These are phyloP conservation scores for Rutpela maculata DNA, from an alignment of 2,888 invertebrate species.

Conservation along the genomic window DNA sequence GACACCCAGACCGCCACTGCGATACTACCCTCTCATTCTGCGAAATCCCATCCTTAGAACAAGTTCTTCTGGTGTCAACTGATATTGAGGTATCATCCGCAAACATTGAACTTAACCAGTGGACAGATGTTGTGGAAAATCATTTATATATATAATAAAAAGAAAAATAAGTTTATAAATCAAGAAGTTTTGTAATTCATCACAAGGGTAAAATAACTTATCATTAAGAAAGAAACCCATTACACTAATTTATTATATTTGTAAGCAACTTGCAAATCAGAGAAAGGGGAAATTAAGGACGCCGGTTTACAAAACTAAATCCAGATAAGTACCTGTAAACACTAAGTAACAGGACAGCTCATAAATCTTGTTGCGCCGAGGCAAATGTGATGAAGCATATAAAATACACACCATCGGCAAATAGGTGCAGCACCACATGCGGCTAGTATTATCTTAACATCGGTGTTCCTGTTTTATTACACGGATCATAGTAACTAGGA, in stretches of 20 bases:
- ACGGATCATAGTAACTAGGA: background rate
- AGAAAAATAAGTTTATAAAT: too few species aligned
- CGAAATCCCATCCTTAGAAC: too few species aligned
- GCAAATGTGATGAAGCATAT: background rate
- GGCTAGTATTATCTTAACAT: background rate
- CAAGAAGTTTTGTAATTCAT: too few species aligned
- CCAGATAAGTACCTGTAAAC: slow-evolving; percentile 3
- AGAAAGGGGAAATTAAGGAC: slow-evolving; percentile 29
- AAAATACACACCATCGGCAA: background rate
- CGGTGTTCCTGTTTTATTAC: background rate
- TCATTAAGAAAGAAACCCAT: too few species aligned
- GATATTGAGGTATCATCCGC: too few species aligned
- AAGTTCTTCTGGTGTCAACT: too few species aligned
- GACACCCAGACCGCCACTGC: too few species aligned
- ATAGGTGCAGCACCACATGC: background rate
- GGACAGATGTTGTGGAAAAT: too few species aligned
- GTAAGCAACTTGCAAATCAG: background rate
- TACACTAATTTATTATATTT: slow-evolving; percentile 1
- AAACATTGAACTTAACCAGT: too few species aligned
- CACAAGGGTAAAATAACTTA: too few species aligned
- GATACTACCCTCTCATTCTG: too few species aligned
- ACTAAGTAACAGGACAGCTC: background rate
- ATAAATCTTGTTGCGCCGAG: slow-evolving; percentile 1
- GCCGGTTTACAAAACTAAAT: slow-evolving; percentile 19
- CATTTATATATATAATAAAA: too few species aligned